Evolutionary conservation across 1,140 invertebrate species (phyloP).

Genomic region (Drosophila busckii): DNA sequence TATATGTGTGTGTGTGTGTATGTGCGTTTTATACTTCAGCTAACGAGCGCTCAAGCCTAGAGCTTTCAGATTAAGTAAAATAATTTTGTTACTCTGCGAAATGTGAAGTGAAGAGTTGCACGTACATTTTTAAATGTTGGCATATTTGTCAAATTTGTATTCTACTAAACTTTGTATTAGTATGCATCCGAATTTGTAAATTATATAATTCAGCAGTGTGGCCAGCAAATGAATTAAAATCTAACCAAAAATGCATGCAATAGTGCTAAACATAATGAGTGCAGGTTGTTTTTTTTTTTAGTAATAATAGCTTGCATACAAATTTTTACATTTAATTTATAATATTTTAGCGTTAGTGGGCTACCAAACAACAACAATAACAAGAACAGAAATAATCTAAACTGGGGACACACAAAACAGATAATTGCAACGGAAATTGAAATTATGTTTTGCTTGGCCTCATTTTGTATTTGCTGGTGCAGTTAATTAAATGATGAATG

Average conservation of each 20-base stretch:
- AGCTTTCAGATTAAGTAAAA: too few species aligned
- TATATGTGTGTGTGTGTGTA: too few species aligned
- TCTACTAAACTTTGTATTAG: too few species aligned
- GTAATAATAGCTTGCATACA: background rate
- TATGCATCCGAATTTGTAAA: too few species aligned
- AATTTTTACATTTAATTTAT: constrained; percentile 44
- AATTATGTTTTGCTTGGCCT: constrained; percentile 61
- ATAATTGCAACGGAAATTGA: constrained; percentile 71
- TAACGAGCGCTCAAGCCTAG: too few species aligned
- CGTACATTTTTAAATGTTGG: too few species aligned
- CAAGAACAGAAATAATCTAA: background rate
- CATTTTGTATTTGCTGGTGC: constrained; percentile 36
- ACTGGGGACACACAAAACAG: background rate
- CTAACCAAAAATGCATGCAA: constrained; percentile 13
- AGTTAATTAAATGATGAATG: constrained; percentile 28
- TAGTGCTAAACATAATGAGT: constrained; percentile 31
- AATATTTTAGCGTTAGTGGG: constrained; percentile 60
- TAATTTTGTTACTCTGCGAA: too few species aligned
- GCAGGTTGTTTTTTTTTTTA: constrained; percentile 13
- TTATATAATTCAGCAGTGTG: too few species aligned
- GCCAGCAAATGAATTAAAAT: too few species aligned
- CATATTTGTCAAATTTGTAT: too few species aligned
- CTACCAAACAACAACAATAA: constrained; percentile 25
- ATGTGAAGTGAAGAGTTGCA: too few species aligned
- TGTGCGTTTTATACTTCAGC: too few species aligned